phyloP scores from a whole-genome alignment of 1,140 invertebrate species.

The Lasioglossum baleicum region DNA sequence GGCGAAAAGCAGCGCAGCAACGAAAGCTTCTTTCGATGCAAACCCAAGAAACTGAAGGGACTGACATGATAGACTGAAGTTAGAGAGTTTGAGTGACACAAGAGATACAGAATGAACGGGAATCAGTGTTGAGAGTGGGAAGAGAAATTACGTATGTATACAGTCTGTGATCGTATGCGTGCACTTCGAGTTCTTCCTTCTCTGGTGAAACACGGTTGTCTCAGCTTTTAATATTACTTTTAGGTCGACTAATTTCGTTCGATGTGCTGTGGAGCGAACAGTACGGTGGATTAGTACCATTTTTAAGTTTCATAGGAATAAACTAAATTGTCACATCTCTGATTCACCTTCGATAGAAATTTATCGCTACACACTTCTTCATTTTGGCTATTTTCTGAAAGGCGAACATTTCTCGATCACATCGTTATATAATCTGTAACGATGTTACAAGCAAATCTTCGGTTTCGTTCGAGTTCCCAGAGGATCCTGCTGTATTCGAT shows the following conservation, averaged over 20 bases:
- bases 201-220: background rate
- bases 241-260: no score
- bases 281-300: conserved; percentile 5
- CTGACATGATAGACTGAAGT: conserved; percentile 53
- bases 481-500: background rate
- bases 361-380: no score
- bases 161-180: conserved; percentile 54
- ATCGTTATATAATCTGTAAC: no score
- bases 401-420: no score
- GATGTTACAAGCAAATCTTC: no score
- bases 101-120: background rate
- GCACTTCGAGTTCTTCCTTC: conserved; percentile 55
- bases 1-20: conserved; percentile 79
- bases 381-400: no score
- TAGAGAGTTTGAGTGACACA: conserved; percentile 10
- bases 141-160: conserved; percentile 27
- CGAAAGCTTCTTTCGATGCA: conserved; percentile 76
- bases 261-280: background rate
- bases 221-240: background rate
- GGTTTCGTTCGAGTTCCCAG: no score
- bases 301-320: background rate
- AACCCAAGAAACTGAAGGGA: conserved; percentile 72
- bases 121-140: no score
- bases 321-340: background rate
- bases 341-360: no score